Evolutionary conservation across 2,888 invertebrate species (phyloP), one percentile per base, ranked within the genome.

Genomic region (Tiliacea citrago): DNA sequence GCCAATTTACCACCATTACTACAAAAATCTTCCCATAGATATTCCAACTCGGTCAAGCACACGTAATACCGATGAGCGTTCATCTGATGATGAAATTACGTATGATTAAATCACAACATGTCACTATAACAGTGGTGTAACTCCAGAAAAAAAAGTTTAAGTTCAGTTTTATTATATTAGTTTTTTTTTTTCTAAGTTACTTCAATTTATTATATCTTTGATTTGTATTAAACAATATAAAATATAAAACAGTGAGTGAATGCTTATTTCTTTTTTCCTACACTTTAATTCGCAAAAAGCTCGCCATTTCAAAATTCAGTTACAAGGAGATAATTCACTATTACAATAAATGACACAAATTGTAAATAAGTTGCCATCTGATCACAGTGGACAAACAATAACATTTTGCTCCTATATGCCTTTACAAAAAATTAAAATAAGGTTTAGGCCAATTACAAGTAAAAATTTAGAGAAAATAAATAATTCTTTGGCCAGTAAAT

Each of bases 1-100:
- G 51, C 77, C 76, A 74, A 73, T 79, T 24, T 68, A 82, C 61
- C 81, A 35, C 35, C 35, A 35, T 35, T 35, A 35, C 35, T 35
- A 35, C 35, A 35, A 35, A 35, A 35, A 83, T 45, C 60, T 70
- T 69, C 70, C 57, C 12, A 53, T 69, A 65, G 70, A 75, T 57
- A 69, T 68, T 68, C 61, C 63, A 63, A 63, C 68, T 70, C 58
- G 69, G 3, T 75, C 60, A 55, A 75, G 57, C 47, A 75, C 75
- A 65, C 63, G 62, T 65, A 75, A 65, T 63, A 16, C 51, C 39
- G 62, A 74, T 49, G 74, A 68, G 45, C 62, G 39, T 68, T 74
- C 49, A 69, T 74, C 74, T 47, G 68, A 74, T 74, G 63, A 63
- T 57, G 74, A 74, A 69, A 68, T 55, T 47, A 66, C 29, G n/a